Conservation (phyloP, 1,140 invertebrate genomes). For the Apis dorsata region DNA sequence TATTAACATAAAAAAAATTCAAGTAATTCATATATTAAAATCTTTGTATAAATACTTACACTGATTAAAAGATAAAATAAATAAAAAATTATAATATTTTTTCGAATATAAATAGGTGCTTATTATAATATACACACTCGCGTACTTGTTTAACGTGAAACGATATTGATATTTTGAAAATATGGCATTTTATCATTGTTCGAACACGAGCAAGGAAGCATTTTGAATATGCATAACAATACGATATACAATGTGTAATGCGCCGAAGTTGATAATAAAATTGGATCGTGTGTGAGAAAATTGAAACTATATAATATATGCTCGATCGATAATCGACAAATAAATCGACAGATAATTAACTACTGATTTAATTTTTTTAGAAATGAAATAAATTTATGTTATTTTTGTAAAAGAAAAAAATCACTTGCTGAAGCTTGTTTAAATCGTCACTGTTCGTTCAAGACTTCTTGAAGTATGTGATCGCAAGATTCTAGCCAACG, state of each 20-base stretch:
- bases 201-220: not conserved
- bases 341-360: not conserved
- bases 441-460: conserved; percentile 36
- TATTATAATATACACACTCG: not conserved
- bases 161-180: not conserved
- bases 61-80: not conserved
- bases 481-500: conserved; percentile 9
- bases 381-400: not conserved
- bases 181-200: not conserved
- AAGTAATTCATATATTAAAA: not conserved
- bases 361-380: not conserved
- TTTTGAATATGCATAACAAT: not conserved
- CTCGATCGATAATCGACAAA: not conserved
- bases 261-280: not conserved
- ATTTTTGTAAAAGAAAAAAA: not conserved
- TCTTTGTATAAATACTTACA: not conserved
- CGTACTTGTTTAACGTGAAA: not conserved
- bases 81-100: not conserved
- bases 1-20: not conserved
- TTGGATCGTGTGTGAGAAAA: not conserved
- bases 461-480: not conserved
- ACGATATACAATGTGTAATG: not conserved
- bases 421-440: not conserved
- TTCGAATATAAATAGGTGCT: too few species aligned
- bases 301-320: not conserved